These are phyloP conservation scores for Penaeus japonicus DNA, from an alignment of 1,140 invertebrate genomes.

Conservation along the genomic window DNA sequence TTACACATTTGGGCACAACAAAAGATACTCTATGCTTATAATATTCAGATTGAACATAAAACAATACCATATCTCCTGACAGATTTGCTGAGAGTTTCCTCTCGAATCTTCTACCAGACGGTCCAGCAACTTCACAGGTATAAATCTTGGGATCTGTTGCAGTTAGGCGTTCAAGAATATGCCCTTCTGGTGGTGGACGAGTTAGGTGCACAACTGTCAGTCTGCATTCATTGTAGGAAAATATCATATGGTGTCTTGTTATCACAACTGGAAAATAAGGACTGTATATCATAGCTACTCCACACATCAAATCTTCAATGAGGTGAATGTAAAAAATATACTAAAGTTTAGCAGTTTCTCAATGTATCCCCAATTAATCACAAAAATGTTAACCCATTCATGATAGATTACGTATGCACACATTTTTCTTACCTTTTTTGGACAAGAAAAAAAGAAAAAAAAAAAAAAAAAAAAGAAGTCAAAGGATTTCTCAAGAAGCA, in stretches of 20 bases:
- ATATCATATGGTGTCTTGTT: slow-evolving; percentile 72
- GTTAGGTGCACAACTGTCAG: slow-evolving; percentile 73
- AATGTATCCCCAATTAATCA: too few relatives aligned
- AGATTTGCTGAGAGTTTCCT: slow-evolving; percentile 73
- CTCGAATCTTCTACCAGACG: slow-evolving; percentile 72
- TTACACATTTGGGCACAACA: too few relatives aligned
- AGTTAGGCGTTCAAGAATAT: slow-evolving; percentile 70
- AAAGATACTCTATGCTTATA: neutral
- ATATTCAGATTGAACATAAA: slow-evolving; percentile 27
- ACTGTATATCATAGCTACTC: too few relatives aligned
- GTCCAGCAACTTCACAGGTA: slow-evolving; percentile 70
- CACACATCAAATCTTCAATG: too few relatives aligned
- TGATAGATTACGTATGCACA: too few relatives aligned
- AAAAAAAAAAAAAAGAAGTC: too few relatives aligned
- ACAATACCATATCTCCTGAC: slow-evolving; percentile 70
- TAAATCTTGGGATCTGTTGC: slow-evolving; percentile 71
- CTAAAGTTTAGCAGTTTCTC: too few relatives aligned
- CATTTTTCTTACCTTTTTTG: too few relatives aligned
- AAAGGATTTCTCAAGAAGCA: too few relatives aligned
- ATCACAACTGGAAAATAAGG: slow-evolving; percentile 69
- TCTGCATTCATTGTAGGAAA: slow-evolving; percentile 74
- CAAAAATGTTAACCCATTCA: too few relatives aligned
- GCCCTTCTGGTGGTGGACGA: slow-evolving; percentile 66
- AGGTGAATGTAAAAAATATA: too few relatives aligned
- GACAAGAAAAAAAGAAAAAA: too few relatives aligned